A percentile compares a stretch with the other conserved stretches of the same genome.
These are phyloP conservation scores for Pterocles gutturalis DNA, from an alignment of 2,113 vertebrate genomes.

Conservation along the genomic window DNA sequence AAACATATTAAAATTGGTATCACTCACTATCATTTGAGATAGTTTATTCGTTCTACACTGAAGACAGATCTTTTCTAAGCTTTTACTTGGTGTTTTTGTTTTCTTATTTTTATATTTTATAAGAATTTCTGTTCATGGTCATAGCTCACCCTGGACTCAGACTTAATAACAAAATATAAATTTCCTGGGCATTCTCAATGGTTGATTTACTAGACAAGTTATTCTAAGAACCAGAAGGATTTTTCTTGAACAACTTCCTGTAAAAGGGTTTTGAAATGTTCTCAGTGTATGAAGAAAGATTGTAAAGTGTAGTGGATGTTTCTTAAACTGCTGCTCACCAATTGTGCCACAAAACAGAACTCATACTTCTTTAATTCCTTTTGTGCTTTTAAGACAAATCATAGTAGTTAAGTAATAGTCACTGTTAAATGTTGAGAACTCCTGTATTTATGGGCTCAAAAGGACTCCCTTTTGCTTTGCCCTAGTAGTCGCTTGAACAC, in stretches of 20 bases:
- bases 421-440: neutral
- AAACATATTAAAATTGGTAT: conserved; percentile 41
- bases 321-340: neutral
- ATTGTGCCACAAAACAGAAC: neutral
- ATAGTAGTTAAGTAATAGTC: neutral
- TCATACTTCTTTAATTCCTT: neutral
- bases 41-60: conserved; percentile 28
- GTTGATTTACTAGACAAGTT: neutral
- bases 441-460: neutral
- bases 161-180: conserved; percentile 2
- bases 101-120: conserved; percentile 29
- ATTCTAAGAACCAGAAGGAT: neutral
- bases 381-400: neutral
- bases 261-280: neutral
- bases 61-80: conserved; percentile 1
- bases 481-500: neutral
- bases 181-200: neutral
- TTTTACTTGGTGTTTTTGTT: conserved; percentile 28
- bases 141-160: neutral
- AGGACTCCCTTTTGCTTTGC: neutral
- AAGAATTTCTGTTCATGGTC: neutral
- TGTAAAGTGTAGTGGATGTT: neutral
- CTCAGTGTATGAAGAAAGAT: neutral
- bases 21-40: neutral
- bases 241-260: neutral